A percentile compares a stretch with the other conserved stretches of the same genome.
phyloP scores from a whole-genome alignment of 2,888 invertebrate species.

The Diabrotica balteata region DNA sequence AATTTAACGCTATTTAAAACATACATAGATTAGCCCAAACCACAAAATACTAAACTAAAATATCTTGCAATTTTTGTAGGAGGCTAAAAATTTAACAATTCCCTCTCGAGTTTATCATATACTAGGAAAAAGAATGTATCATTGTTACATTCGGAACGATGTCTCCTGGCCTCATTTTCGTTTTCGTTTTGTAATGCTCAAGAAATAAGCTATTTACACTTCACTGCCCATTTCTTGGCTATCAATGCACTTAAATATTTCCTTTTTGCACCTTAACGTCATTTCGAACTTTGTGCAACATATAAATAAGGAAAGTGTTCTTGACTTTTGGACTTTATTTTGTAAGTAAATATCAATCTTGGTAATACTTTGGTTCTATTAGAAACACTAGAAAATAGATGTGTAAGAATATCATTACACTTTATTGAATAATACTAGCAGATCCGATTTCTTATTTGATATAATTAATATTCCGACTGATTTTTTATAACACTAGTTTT shows the following conservation, averaged over 20 bases:
- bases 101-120: too few species aligned
- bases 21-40: too few species aligned
- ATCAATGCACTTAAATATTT: constrained; percentile 34
- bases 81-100: too few species aligned
- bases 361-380: background rate
- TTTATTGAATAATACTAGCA: background rate
- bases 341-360: constrained; percentile 10
- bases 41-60: too few species aligned
- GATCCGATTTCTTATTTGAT: background rate
- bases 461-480: background rate
- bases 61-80: too few species aligned
- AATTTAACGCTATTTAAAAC: too few species aligned
- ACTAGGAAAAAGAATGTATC: constrained; percentile 2
- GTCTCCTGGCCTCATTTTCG: constrained; percentile 3
- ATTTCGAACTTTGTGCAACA: constrained; percentile 17
- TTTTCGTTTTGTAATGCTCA: constrained; percentile 31
- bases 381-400: background rate
- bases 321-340: constrained; percentile 18
- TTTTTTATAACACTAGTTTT: background rate
- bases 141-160: constrained; percentile 4
- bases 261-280: constrained; percentile 29
- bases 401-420: background rate
- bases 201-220: constrained; percentile 35
- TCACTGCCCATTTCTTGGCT: constrained; percentile 37
- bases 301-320: constrained; percentile 20